Percentiles rank a stretch among this genome's conserved stretches.
These are phyloP conservation scores for Hyles lineata DNA, from an alignment of 2,888 invertebrate species.

Conservation along the genomic window DNA sequence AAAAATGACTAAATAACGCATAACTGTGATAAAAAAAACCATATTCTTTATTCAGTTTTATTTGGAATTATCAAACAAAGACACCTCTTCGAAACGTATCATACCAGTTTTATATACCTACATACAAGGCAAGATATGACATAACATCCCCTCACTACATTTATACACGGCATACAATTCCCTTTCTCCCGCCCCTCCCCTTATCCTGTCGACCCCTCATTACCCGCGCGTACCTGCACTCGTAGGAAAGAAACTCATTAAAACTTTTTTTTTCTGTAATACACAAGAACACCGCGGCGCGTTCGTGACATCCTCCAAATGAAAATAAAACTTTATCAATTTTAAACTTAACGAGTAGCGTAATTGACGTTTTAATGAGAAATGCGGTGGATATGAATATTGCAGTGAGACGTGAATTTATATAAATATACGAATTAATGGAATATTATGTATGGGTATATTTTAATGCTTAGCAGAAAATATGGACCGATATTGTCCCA, in stretches of 20 bases:
- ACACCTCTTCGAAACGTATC: too few relatives aligned
- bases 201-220: conserved; percentile 34
- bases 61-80: too few relatives aligned
- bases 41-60: too few relatives aligned
- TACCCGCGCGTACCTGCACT: conserved; percentile 48
- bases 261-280: conserved; percentile 51
- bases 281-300: conserved; percentile 29
- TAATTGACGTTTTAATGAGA: conserved; percentile 49
- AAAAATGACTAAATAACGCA: too few relatives aligned
- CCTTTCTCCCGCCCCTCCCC: background rate
- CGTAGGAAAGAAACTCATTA: conserved; percentile 61
- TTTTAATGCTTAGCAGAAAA: too few relatives aligned
- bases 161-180: background rate
- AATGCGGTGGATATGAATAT: background rate
- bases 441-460: too few relatives aligned
- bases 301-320: conserved; percentile 45
- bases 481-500: too few relatives aligned
- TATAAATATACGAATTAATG: background rate
- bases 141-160: background rate
- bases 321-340: conserved; percentile 59
- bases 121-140: too few relatives aligned
- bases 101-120: too few relatives aligned
- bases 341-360: conserved; percentile 51
- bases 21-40: too few relatives aligned
- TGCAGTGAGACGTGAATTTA: too few relatives aligned